Evolutionary conservation across 1,140 invertebrate genomes (phyloP), one percentile per base, ranked within the genome.

Genomic region (Plutomurus gul): DNA sequence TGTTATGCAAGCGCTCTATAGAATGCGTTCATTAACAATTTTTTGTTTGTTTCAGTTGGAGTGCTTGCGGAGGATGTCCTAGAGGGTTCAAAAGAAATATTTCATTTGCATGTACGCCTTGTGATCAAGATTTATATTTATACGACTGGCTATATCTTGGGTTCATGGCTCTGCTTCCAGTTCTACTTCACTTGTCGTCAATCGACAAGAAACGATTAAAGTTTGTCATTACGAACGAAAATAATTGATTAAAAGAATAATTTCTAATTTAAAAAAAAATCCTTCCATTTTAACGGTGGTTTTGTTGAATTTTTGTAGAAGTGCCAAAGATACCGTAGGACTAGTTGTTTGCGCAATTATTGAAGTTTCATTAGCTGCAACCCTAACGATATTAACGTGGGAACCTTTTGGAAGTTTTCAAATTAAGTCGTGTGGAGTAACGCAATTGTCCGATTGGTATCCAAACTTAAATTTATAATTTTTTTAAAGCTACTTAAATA

Each of bases 111-210:
- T 98, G 96, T 86, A 87, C 90, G 27, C 90, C 90, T 6, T 98
- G 96, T 85, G 88, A 90, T 3, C 92, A 94, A 75, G 87, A 88
- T 18, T 92, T 95, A 0, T 88, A 90, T 36, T 89, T 96, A n/a
- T 98, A 98, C 85, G 96, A 98, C 85, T 96, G 94, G 92, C 89
- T 97, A 1, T 98, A 97, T 87, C 88, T 98, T 16, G 94, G 94
- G 1, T 98, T 98, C 84, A 97, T 98, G 94, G 93, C 92, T 1
- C 85, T 97, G 7, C 83, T 96, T 43, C 92, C 95, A 0, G 86
- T 97, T 43, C 91, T 96, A 36, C 87, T 97, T 76, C 95, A 98
- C 87, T 95, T 94, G 90, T 95, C 94, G 84, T 96, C 93, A 84
- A 97, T 97, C 56, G 96, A 97, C 81, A 90, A 93, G 40, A 91